Percentiles rank a stretch among this genome's conserved stretches.
Evolutionary conservation across 2,888 invertebrate genomes (phyloP).

Genomic region (Metallyticus violacea): DNA sequence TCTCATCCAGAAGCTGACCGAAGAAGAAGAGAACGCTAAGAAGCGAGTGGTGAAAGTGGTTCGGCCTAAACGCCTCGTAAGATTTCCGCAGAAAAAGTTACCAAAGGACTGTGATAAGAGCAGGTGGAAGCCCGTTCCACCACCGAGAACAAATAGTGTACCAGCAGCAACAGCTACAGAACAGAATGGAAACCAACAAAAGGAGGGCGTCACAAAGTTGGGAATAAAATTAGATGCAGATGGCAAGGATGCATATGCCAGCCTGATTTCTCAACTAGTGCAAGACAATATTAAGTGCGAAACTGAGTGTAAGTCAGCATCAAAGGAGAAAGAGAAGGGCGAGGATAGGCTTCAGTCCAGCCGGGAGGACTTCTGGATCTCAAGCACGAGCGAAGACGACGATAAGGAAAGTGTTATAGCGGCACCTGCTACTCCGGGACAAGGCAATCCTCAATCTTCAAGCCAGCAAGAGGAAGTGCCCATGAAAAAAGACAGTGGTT

Average conservation of each 20-base stretch:
- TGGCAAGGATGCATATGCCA: constrained; percentile 1
- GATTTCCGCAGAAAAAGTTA: constrained; percentile 21
- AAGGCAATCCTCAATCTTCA: neutral
- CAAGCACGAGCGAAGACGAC: neutral
- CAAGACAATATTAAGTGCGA: neutral
- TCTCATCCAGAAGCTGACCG: constrained; percentile 28
- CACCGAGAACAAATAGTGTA: neutral
- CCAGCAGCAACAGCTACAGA: neutral
- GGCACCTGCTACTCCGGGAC: neutral
- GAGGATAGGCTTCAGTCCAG: neutral
- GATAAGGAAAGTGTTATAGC: neutral
- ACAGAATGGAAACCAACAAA: neutral
- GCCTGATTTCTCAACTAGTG: neutral
- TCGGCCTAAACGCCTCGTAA: neutral
- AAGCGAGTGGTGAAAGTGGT: neutral
- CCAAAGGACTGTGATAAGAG: constrained; percentile 4
- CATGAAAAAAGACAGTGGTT: neutral
- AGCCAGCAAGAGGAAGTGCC: neutral
- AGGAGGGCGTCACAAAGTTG: neutral
- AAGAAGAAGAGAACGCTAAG: constrained; percentile 25
- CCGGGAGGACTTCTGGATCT: neutral
- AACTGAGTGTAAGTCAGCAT: neutral
- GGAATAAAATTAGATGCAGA: constrained; percentile 10
- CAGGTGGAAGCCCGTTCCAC: neutral
- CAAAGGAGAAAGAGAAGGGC: neutral